These are phyloP conservation scores for Psittacus erithacus DNA, from an alignment of 2,113 vertebrate genomes.

Conservation along the genomic window DNA sequence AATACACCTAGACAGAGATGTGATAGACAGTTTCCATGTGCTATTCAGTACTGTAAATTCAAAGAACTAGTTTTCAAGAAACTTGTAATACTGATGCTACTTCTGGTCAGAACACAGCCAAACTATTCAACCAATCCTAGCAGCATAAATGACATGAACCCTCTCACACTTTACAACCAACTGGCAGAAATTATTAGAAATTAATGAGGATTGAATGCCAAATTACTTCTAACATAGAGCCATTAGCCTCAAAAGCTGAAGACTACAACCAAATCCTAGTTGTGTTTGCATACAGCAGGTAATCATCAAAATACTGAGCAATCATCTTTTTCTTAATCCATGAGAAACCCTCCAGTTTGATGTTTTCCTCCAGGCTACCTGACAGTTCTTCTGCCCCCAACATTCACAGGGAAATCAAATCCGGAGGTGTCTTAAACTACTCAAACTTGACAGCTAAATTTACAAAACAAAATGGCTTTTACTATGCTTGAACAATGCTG, in stretches of 20 bases:
- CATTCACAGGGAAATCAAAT: constrained; percentile 60
- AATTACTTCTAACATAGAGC: not conserved
- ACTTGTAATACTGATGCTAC: not conserved
- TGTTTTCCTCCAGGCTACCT: constrained; percentile 38
- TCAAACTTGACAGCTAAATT: constrained; percentile 32
- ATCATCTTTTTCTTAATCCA: not conserved
- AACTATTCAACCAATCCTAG: not conserved
- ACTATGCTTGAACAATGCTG: constrained; percentile 23
- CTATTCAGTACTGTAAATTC: not conserved
- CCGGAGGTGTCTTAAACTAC: constrained; percentile 7
- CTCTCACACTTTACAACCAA: not conserved
- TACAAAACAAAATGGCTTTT: constrained; percentile 65
- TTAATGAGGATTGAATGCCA: not conserved
- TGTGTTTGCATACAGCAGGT: not conserved
- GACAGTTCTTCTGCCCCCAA: constrained; percentile 52
- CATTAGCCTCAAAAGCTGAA: not conserved
- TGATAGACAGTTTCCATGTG: not conserved
- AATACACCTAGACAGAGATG: not conserved
- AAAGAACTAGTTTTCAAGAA: not conserved
- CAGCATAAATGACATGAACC: not conserved
- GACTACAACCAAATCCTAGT: not conserved
- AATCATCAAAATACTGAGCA: not conserved
- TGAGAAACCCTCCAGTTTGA: constrained; percentile 25
- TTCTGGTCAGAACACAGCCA: not conserved
- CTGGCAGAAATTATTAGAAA: not conserved